phyloP scores from a whole-genome alignment of 2,113 vertebrate species.

The Picathartes gymnocephalus region DNA sequence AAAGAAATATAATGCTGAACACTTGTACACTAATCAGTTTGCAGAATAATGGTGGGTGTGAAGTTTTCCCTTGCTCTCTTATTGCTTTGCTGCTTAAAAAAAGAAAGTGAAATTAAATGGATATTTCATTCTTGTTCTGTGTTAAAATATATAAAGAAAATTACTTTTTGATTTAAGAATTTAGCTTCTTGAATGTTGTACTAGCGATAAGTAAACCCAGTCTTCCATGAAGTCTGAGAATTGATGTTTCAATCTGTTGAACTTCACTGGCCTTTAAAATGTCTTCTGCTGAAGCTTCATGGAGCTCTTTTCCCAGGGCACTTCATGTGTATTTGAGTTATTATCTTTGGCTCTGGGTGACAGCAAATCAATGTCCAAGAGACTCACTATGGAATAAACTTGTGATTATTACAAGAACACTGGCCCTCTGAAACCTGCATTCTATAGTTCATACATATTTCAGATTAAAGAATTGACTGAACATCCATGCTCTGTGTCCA shows the following conservation, averaged over 20 bases:
- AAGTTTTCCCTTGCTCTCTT: background rate
- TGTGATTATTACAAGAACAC: background rate
- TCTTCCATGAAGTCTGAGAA: background rate
- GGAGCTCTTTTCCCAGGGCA: background rate
- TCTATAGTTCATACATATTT: background rate
- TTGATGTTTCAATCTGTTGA: background rate
- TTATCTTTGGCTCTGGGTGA: background rate
- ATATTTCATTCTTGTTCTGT: background rate
- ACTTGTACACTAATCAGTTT: background rate
- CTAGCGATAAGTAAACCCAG: background rate
- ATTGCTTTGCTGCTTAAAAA: background rate
- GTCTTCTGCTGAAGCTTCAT: background rate
- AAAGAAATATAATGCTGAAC: background rate
- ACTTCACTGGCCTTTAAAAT: background rate
- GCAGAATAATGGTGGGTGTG: background rate
- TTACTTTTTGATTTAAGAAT: background rate
- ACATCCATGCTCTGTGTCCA: background rate
- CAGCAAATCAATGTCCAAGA: background rate
- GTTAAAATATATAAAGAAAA: background rate
- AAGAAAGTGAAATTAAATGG: background rate
- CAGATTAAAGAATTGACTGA: background rate
- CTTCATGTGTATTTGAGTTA: background rate
- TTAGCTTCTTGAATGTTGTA: background rate
- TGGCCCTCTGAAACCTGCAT: background rate
- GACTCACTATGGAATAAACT: background rate